These are phyloP conservation scores for Orycteropus afer DNA, from an alignment of 2,113 vertebrate genomes.

Conservation along the genomic window DNA sequence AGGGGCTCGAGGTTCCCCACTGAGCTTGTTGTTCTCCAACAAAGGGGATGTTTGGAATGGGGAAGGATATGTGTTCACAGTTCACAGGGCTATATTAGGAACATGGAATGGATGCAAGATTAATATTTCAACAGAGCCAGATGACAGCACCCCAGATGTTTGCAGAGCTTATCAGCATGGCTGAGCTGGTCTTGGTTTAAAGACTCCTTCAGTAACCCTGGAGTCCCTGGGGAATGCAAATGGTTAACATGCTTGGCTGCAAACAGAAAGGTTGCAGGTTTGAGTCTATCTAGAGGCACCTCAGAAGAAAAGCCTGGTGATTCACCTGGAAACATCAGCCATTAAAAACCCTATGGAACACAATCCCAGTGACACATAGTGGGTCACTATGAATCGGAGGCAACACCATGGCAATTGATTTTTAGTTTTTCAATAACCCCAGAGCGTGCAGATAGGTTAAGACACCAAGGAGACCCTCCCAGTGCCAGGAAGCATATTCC, in stretches of 20 bases:
- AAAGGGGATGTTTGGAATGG: slow-evolving; percentile 59
- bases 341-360: background rate
- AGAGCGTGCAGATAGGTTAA: background rate
- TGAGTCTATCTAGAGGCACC: background rate
- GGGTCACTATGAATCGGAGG: background rate
- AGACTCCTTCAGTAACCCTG: background rate
- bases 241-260: background rate
- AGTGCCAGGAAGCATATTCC: background rate
- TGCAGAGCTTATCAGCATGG: background rate
- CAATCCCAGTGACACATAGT: background rate
- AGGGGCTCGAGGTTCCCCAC: background rate
- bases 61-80: slow-evolving; percentile 52
- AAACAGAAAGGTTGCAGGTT: background rate
- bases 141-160: background rate
- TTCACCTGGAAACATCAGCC: background rate
- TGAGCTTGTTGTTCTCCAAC: background rate
- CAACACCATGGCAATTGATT: background rate
- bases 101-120: background rate
- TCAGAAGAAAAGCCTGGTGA: background rate
- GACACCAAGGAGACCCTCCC: background rate
- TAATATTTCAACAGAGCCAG: slow-evolving; percentile 47
- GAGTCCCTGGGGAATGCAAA: background rate
- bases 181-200: background rate
- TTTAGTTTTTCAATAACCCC: background rate
- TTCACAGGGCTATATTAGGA: slow-evolving; percentile 56